Evolutionary conservation across 2,888 invertebrate species (phyloP).

Genomic region (Mythimna vitellina): DNA sequence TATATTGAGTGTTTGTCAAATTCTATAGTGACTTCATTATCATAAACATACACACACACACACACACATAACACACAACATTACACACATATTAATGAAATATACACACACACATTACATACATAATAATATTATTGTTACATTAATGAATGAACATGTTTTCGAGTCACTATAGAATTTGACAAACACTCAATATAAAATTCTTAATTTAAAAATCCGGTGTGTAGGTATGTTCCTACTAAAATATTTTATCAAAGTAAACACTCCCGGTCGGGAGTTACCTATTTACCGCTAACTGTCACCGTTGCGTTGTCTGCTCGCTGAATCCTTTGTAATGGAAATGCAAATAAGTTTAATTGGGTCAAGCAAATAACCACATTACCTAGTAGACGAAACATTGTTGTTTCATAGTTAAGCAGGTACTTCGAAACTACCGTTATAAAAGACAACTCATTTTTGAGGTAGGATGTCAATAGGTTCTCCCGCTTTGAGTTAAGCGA

Average conservation of each 20-base stretch:
- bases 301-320: conserved; percentile 7
- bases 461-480: too few species aligned
- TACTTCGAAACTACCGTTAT: neutral
- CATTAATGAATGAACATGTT: too few species aligned
- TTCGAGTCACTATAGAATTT: too few species aligned
- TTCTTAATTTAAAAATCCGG: neutral
- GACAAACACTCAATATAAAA: neutral
- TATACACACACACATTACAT: too few species aligned
- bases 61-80: too few species aligned
- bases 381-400: conserved; percentile 44
- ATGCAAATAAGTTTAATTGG: conserved; percentile 71
- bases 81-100: too few species aligned
- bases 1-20: too few species aligned
- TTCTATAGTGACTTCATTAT: too few species aligned
- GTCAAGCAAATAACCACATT: conserved; percentile 62
- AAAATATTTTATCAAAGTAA: neutral
- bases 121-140: too few species aligned
- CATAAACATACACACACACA: too few species aligned
- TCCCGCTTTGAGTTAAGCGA: too few species aligned
- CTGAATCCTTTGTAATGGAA: conserved; percentile 63
- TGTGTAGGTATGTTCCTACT: neutral
- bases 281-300: conserved; percentile 2
- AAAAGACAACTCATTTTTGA: too few species aligned
- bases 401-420: conserved; percentile 1
- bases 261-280: neutral